Evolutionary conservation across 2,113 vertebrate species (phyloP), one percentile per base, ranked within the genome.

Genomic region (Echinops telfairi): DNA sequence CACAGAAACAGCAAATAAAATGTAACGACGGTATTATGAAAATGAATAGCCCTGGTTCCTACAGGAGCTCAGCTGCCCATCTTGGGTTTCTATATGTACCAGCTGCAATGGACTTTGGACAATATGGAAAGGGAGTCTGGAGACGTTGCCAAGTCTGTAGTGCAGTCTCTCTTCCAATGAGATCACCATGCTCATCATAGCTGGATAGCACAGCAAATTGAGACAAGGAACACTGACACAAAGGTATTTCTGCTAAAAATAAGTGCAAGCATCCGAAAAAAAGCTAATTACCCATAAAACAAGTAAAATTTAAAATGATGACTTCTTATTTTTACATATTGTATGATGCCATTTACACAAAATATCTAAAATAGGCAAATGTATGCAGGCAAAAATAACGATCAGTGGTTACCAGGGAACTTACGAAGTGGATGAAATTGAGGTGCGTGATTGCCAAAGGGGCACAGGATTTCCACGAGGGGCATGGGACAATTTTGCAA

Each of bases 271-370:
- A 60, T 47, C 70, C n/a, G 40, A 76, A 75, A 75, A 53, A 62
- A 75, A 20, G 71, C 17, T 10, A n/a, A 77, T 40, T 85, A 78
- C 29, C 27, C 19, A 40, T 57, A 43, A 86, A 88, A 40, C 33
- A 79, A 58, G 31, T 31, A 38, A 73, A 78, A 33, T 86, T 94
- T 57, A 73, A 88, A 78, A 94, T 60, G 66, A 57, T 47, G 36
- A 66, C 29, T 66, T 8, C 10, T 68, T 25, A 25, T 68, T 68
- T 31, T 29, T 19, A 68, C 27, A 31, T 76, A 76, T 40, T 25
- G 11, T 7, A 77, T 47, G 40, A 40, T 76, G 4, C 25, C 38
- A 76, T 4, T 43, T 40, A 43, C 15, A 43, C 14, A 22, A 76
- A 70, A 43, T 12, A 77, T 47, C 40, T 77, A 77, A 23, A 47